Base-by-base conservation (phyloP, 2,888 invertebrate genomes). In the Cacoxenus indagator region DNA sequence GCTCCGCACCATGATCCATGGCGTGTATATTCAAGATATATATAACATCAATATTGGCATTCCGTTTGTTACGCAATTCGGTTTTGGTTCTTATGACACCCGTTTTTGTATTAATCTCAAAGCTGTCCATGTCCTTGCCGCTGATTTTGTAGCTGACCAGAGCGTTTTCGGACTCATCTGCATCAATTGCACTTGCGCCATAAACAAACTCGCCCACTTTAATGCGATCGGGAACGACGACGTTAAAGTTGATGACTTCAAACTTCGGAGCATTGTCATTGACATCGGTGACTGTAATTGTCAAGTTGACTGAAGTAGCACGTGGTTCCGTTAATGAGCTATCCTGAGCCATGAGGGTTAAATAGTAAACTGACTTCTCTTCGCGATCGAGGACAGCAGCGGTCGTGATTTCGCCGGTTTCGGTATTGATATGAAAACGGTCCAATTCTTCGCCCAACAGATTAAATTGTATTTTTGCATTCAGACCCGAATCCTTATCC, bases 281-380 rank as follows among this genome's bases (percentile, higher is more conserved):
- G 83, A 94, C 92, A 88, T 96, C 96, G 65, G 91, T 90, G 4
- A 97, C 92, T 14, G 90, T 88, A 65, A 97, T 93, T 3, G 95
- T 95, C 57, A 96, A 89, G 86, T 95, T 95, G 2, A 96, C 94
- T 11, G 94, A 94, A 1, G 95, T 92, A 1, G 95, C 95, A 76
- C 93, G 90, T 0, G 95, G 95, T 78, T 95, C 95, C 0, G 95
- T 96, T 0, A 94, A 92, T 27, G 96, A 96, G 70, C 94, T 95
- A 87, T 97, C 97, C 87, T 94, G 94, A 1, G 96, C 97, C 90
- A 95, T 94, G 19, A 97, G 89, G 1, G 94, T 94, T 73, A 97
- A 89, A 84, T 93, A 92, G 85, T 96, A 97, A 1, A 91, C 88
- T 65, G 92, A 90, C 72, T 91, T 92, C 77, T 93, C 92, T 89